phyloP scores from a whole-genome alignment of 1,140 invertebrate genomes.

The Rhysida immarginata region DNA sequence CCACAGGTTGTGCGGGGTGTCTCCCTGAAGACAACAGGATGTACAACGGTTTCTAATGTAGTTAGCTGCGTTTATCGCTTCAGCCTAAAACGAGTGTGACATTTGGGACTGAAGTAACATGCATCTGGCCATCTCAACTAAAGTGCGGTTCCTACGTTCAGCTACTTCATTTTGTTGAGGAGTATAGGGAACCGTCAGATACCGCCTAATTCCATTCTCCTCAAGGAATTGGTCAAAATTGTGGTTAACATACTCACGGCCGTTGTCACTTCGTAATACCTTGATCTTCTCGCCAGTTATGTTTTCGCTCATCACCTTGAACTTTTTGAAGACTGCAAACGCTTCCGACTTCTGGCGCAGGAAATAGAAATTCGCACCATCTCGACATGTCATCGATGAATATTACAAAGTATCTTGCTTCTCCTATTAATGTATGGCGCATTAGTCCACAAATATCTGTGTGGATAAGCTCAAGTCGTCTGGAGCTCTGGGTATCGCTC shows the following conservation, averaged over 20 bases:
- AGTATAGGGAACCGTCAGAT: constrained; percentile 22
- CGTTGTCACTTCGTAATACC: neutral
- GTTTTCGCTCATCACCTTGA: neutral
- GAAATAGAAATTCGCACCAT: neutral
- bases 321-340: neutral
- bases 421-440: constrained; percentile 19
- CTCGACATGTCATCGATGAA: constrained; percentile 24
- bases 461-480: constrained; percentile 18
- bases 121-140: constrained; percentile 26
- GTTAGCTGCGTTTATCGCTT: constrained; percentile 26
- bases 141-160: constrained; percentile 27
- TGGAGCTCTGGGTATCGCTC: neutral
- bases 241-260: neutral
- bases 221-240: constrained; percentile 5
- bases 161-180: constrained; percentile 32
- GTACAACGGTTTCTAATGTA: constrained; percentile 31
- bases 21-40: constrained; percentile 23
- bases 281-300: neutral
- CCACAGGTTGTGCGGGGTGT: constrained; percentile 31
- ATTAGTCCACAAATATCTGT: constrained; percentile 26
- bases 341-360: neutral
- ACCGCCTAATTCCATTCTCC: constrained; percentile 13
- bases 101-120: constrained; percentile 26
- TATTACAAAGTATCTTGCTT: constrained; percentile 24
- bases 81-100: constrained; percentile 29